phyloP scores from a whole-genome alignment of 2,113 vertebrate genomes.

The Ellobius talpinus region DNA sequence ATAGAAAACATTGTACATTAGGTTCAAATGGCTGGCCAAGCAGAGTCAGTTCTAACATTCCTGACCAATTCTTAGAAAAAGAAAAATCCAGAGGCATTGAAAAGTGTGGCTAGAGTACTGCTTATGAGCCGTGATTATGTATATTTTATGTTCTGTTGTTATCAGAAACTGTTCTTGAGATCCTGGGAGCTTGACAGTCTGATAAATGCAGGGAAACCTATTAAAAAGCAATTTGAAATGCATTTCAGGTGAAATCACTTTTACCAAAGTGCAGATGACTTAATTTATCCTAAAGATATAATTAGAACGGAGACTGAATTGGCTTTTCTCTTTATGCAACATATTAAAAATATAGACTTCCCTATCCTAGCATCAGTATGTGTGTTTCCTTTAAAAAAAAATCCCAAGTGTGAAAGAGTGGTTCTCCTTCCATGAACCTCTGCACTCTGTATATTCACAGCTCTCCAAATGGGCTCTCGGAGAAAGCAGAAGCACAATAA shows the following conservation, averaged over 20 bases:
- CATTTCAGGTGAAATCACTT: conserved; percentile 85
- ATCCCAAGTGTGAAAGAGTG: conserved; percentile 50
- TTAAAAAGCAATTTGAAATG: conserved; percentile 86
- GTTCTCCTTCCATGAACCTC: conserved; percentile 43
- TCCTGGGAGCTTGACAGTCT: conserved; percentile 78
- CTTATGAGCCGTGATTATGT: conserved; percentile 80
- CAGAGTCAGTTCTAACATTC: conserved; percentile 18
- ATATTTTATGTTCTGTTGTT: conserved; percentile 84
- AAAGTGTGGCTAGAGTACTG: conserved; percentile 77
- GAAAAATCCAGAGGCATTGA: conserved; percentile 61
- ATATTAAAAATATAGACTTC: conserved; percentile 57
- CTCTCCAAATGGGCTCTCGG: conserved; percentile 75
- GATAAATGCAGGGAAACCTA: conserved; percentile 78
- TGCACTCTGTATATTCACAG: conserved; percentile 34
- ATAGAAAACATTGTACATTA: neutral
- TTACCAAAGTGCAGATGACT: conserved; percentile 83
- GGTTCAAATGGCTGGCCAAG: neutral
- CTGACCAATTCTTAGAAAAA: conserved; percentile 73
- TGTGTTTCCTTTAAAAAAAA: conserved; percentile 69
- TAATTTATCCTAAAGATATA: conserved; percentile 83
- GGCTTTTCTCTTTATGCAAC: conserved; percentile 29
- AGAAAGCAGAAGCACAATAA: conserved; percentile 73
- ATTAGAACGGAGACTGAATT: conserved; percentile 75
- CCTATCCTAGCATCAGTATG: conserved; percentile 45
- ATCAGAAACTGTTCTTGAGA: conserved; percentile 84